A percentile compares a stretch with the other conserved stretches of the same genome.
These are phyloP conservation scores for Caretta caretta DNA, from an alignment of 2,113 vertebrate genomes.

Conservation along the genomic window DNA sequence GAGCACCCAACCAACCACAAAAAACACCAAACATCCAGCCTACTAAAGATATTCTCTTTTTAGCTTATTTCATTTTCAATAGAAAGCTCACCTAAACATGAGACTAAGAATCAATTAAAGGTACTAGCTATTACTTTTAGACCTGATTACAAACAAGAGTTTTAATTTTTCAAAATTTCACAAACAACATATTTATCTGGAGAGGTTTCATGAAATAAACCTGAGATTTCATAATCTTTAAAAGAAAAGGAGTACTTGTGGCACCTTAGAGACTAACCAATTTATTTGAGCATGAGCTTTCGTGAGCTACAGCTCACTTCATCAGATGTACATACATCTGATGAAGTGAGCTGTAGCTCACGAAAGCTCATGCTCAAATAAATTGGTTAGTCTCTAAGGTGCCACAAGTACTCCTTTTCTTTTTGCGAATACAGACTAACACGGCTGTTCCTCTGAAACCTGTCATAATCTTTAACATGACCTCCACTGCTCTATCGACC, in stretches of 20 bases:
- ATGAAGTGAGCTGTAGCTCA: no score
- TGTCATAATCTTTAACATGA: background rate
- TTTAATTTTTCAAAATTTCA: background rate
- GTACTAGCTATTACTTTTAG: slow-evolving; percentile 41
- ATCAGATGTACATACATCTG: no score
- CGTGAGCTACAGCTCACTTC: no score
- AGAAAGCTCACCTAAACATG: background rate
- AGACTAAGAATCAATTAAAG: slow-evolving; percentile 44
- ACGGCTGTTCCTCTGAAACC: no score
- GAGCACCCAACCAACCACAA: background rate
- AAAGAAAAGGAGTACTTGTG: no score
- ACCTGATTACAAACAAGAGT: background rate
- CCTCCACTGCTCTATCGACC: background rate
- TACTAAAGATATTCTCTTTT: background rate
- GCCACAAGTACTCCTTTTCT: no score
- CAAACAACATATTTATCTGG: background rate
- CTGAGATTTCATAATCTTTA: background rate
- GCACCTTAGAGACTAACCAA: no score
- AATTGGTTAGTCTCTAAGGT: no score
- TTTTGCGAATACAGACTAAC: no score
- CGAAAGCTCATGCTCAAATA: no score
- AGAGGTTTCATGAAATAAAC: background rate
- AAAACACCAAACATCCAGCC: background rate
- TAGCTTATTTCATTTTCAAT: background rate
- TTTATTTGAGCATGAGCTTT: no score